phyloP scores from a whole-genome alignment of 2,888 invertebrate genomes.

The Branchipolynoe longqiensis region DNA sequence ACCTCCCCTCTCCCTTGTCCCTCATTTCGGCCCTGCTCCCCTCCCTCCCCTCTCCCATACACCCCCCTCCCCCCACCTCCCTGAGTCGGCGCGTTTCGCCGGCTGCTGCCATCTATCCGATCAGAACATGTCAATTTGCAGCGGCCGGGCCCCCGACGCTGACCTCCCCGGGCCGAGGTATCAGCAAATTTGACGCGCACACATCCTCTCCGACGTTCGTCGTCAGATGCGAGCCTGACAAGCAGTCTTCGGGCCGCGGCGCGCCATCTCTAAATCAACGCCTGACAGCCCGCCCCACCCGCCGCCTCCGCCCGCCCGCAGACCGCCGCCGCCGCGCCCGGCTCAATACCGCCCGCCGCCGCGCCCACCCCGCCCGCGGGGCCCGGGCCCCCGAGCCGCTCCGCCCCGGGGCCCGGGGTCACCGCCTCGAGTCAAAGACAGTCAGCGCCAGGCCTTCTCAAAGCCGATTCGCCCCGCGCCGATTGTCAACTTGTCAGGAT shows the following conservation, averaged over 20 bases:
- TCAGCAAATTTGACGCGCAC: slow-evolving; percentile 56
- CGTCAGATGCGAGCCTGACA: slow-evolving; percentile 44
- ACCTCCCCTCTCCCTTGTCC: not conserved
- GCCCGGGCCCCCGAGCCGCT: not conserved
- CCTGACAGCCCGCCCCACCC: slow-evolving; percentile 24
- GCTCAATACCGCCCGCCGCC: slow-evolving; percentile 18
- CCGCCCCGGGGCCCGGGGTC: not conserved
- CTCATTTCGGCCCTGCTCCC: not conserved
- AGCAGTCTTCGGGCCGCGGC: slow-evolving; percentile 44
- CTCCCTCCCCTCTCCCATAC: not conserved
- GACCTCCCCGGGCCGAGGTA: slow-evolving; percentile 23
- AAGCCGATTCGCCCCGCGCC: slow-evolving; percentile 24
- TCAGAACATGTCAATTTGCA: slow-evolving; percentile 56
- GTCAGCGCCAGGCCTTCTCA: slow-evolving; percentile 33
- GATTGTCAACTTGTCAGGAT: slow-evolving; percentile 57
- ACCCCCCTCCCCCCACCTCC: slow-evolving; percentile 6
- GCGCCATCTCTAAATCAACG: slow-evolving; percentile 43
- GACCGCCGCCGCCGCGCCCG: not conserved
- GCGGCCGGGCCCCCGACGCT: not conserved
- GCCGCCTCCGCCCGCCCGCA: not conserved
- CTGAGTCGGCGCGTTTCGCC: not conserved
- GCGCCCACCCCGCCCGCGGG: slow-evolving; percentile 6
- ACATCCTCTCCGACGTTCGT: slow-evolving; percentile 36
- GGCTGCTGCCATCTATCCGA: slow-evolving; percentile 10
- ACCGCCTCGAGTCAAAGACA: slow-evolving; percentile 47